A percentile compares a stretch with the other conserved stretches of the same genome.
Evolutionary conservation across 1,140 invertebrate genomes (phyloP).

Genomic region (Cephus cinctus): DNA sequence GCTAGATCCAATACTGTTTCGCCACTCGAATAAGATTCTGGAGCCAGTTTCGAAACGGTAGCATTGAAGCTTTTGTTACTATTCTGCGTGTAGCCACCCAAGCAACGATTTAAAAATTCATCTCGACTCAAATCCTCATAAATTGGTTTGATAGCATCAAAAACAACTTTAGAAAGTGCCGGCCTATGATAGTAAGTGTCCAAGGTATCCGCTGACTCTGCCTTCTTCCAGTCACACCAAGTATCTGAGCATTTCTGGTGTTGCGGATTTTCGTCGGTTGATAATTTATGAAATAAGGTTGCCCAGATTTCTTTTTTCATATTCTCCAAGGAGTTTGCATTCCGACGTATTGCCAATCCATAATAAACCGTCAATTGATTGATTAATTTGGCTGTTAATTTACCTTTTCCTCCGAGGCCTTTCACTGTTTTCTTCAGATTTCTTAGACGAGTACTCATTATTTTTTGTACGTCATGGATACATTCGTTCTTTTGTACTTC

Average conservation of each 20-base stretch:
- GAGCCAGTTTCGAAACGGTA: constrained; percentile 8
- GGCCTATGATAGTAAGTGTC: neutral
- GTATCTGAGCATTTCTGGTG: constrained; percentile 8
- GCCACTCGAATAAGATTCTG: constrained; percentile 14
- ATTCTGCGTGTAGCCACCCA: constrained; percentile 14
- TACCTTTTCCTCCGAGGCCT: constrained; percentile 11
- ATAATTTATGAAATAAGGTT: constrained; percentile 13
- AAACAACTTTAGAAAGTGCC: constrained; percentile 1
- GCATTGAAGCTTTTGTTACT: constrained; percentile 15
- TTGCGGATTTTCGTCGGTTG: constrained; percentile 13
- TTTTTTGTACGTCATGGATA: no score
- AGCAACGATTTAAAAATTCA: constrained; percentile 6
- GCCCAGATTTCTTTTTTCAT: constrained; percentile 13
- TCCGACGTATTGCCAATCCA: constrained; percentile 8
- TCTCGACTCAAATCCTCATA: constrained; percentile 8
- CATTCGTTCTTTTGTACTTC: neutral
- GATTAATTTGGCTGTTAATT: constrained; percentile 13
- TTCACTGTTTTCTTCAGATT: constrained; percentile 8
- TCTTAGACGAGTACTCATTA: neutral
- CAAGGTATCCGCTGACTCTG: neutral
- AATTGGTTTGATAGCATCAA: constrained; percentile 10
- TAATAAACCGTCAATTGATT: constrained; percentile 12
- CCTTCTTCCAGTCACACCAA: constrained; percentile 11
- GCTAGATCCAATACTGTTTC: constrained; percentile 13
- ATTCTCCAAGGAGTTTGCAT: constrained; percentile 5